Evolutionary conservation across 2,888 invertebrate species (phyloP), one percentile per base, ranked within the genome.

Genomic region (Pedicia rivosa): DNA sequence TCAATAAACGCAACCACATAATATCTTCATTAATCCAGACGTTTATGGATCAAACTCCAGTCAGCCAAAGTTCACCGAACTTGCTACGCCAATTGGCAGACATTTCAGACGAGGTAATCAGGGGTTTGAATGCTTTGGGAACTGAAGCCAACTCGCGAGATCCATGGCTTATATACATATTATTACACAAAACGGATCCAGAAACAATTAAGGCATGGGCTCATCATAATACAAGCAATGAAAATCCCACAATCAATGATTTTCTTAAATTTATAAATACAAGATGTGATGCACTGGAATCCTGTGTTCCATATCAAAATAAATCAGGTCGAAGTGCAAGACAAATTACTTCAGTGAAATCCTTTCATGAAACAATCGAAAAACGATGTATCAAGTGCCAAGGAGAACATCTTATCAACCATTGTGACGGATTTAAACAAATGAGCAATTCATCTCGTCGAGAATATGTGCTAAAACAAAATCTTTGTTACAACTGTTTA

Each of bases 281-380:
- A 7, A 14, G 29, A 13, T 36, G 35, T 14, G 35, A 36, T 13
- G 36, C 30, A 5, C 14, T 24, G 12, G 24, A 30, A n/a, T 13
- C 9, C 16, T 30, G 29, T 16, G 25, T 27, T 14, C 30, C 30
- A 30, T n/a, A n/a, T n/a, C n/a, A n/a, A n/a, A n/a, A n/a, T n/a
- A n/a, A n/a, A n/a, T n/a, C n/a, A n/a, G n/a, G n/a, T n/a, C n/a
- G n/a, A n/a, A n/a, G n/a, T n/a, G n/a, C n/a, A n/a, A n/a, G n/a
- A n/a, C n/a, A n/a, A n/a, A n/a, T n/a, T n/a, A n/a, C n/a, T n/a
- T n/a, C n/a, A n/a, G n/a, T n/a, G n/a, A n/a, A n/a, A n/a, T n/a
- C n/a, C n/a, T n/a, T n/a, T n/a, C n/a, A n/a, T n/a, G n/a, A n/a
- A n/a, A n/a, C n/a, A n/a, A n/a, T n/a, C n/a, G n/a, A n/a, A n/a